Base-by-base conservation (phyloP, 2,113 vertebrate genomes). In the Cryptoleucopteryx plumbea region DNA sequence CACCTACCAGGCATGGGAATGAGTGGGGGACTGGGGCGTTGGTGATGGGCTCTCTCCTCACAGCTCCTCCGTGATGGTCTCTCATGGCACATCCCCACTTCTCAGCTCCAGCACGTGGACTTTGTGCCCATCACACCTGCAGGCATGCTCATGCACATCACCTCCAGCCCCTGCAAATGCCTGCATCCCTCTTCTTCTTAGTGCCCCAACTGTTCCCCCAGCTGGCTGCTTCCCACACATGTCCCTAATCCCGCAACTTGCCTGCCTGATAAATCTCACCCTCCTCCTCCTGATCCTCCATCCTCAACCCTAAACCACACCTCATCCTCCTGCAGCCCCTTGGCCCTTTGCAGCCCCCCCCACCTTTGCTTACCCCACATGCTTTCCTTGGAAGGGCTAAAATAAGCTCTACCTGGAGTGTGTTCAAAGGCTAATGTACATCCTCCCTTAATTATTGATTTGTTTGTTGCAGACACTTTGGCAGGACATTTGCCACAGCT, bases 361-460 rank as follows among this genome's bases (percentile, higher is more conserved):
- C 4, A 4, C 3, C 23, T 8, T 91, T 77, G 82, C 31, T 87
- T 81, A 90, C 94, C 96, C 92, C 45, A 11, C 65, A 62, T 3
- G 0, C 17, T 94, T 86, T 85, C 78, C 82, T 74, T 53, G 48
- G 62, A 83, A 96, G 78, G 88, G 79, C 77, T 94, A 74, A 97
- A 97, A 97, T 90, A 96, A 97, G 61, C 47, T 93, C 72, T 77
- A 94, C 89, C 97, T 98, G 98, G 98, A 97, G 96, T 45, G 70
- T 81, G 89, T 97, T 98, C 98, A 97, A 97, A 96, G 96, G 79
- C 97, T 98, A 98, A 98, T 97, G 97, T 90, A 97, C 84, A 96
- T 97, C 96, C 90, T 98, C 82, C 95, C 95, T 97, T 98, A 97
- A 97, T 97, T 98, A 98, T 98, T 98, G 97, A 98, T 98, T 94